Conservation (phyloP, 1,140 invertebrate species). For the Heliconius nattereri region DNA sequence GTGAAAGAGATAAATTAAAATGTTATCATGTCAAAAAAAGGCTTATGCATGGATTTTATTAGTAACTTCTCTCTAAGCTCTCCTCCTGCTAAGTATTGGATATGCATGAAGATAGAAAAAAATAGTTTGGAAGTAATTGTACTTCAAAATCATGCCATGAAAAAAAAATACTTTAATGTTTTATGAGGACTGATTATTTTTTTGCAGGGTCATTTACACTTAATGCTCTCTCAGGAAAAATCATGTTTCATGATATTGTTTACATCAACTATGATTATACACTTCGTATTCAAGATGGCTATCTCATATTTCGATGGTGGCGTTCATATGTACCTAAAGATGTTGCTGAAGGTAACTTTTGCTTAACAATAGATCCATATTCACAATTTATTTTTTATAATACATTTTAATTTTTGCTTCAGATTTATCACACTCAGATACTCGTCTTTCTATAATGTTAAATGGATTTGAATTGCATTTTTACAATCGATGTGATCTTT, state of each 20-base stretch:
- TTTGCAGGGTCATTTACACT: constrained; percentile 94
- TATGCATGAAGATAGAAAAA: too few species aligned
- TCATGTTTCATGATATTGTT: constrained; percentile 98
- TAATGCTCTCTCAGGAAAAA: constrained; percentile 97
- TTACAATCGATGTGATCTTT: constrained; percentile 95
- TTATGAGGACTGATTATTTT: neutral
- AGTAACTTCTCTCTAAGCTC: too few species aligned
- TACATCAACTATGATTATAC: constrained; percentile 98
- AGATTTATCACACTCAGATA: constrained; percentile 98
- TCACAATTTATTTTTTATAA: neutral
- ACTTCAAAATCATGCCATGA: too few species aligned
- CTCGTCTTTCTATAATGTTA: constrained; percentile 94
- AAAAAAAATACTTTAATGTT: too few species aligned
- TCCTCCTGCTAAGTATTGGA: too few species aligned
- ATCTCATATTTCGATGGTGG: constrained; percentile 99
- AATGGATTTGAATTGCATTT: constrained; percentile 98
- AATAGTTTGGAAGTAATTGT: too few species aligned
- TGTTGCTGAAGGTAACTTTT: constrained; percentile 91
- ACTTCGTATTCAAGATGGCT: constrained; percentile 96
- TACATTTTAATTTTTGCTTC: constrained; percentile 50
- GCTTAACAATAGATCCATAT: neutral
- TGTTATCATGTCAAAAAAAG: too few species aligned
- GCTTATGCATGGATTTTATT: too few species aligned
- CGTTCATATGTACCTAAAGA: constrained; percentile 96
- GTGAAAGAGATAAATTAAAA: too few species aligned